These are phyloP conservation scores for Ctenoplectra terminalis DNA, from an alignment of 1,140 invertebrate genomes.

Conservation along the genomic window DNA sequence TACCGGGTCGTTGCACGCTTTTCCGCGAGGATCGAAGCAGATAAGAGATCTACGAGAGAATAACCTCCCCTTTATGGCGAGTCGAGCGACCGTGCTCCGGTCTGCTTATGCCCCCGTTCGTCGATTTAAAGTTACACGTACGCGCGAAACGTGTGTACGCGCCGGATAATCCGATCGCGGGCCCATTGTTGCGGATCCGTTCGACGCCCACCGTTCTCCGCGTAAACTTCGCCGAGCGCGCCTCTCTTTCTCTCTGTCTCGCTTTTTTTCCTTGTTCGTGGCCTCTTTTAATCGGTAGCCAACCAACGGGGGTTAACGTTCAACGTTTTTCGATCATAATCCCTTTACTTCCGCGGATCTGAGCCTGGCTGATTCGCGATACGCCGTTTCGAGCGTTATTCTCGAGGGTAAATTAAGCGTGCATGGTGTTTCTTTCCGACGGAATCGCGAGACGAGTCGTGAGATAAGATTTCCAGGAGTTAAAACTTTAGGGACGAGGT, in stretches of 20 bases:
- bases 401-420: constrained; percentile 25
- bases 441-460: not conserved
- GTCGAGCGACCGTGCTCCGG: constrained; percentile 45
- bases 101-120: constrained; percentile 36
- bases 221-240: constrained; percentile 17
- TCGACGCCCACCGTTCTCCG: constrained; percentile 27
- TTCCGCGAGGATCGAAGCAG: constrained; percentile 68
- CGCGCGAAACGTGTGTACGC: constrained; percentile 42
- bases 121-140: constrained; percentile 61
- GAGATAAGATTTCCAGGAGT: no score
- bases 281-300: constrained; percentile 33
- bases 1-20: constrained; percentile 71
- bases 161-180: constrained; percentile 48
- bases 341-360: constrained; percentile 54
- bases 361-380: constrained; percentile 14
- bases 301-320: constrained; percentile 38
- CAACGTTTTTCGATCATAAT: constrained; percentile 35
- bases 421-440: not conserved
- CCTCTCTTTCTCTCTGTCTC: not conserved
- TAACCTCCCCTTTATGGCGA: constrained; percentile 62
- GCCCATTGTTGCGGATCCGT: constrained; percentile 28
- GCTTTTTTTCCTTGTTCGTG: not conserved
- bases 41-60: constrained; percentile 70
- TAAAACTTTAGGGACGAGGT: no score
- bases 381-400: constrained; percentile 35